These are phyloP conservation scores for Sander vitreus DNA, from an alignment of 2,113 vertebrate genomes.

Conservation along the genomic window DNA sequence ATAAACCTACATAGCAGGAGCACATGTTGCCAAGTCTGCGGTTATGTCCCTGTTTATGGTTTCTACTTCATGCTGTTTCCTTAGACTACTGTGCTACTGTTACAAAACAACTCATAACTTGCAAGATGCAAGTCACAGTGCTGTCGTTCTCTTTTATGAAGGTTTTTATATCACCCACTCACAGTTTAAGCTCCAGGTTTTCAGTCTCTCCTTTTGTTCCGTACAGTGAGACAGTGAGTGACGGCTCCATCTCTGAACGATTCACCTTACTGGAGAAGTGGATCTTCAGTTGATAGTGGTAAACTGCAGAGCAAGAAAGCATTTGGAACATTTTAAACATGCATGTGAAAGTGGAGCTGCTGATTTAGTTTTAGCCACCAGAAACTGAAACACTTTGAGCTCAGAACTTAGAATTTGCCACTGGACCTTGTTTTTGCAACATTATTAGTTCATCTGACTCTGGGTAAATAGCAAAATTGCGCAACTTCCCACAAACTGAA, in stretches of 20 bases:
- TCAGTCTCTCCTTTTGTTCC: constrained; percentile 80
- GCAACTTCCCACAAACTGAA: background rate
- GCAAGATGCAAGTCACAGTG: constrained; percentile 15
- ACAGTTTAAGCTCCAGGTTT: constrained; percentile 82
- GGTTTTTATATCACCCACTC: constrained; percentile 51
- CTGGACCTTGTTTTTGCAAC: constrained; percentile 9
- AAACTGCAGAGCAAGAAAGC: constrained; percentile 70
- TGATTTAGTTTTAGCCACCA: background rate
- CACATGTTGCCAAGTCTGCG: background rate
- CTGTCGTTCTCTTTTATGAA: constrained; percentile 8
- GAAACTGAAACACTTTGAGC: background rate
- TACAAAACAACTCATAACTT: constrained; percentile 17
- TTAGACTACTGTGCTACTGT: constrained; percentile 6
- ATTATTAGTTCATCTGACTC: background rate
- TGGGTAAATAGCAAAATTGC: background rate
- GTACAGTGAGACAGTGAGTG: constrained; percentile 77
- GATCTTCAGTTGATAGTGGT: constrained; percentile 88
- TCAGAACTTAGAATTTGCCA: background rate
- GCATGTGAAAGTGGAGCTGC: background rate
- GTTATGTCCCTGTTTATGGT: constrained; percentile 20
- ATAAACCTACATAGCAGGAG: background rate
- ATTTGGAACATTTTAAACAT: background rate
- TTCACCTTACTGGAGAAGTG: constrained; percentile 79
- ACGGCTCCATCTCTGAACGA: constrained; percentile 71
- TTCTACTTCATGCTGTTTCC: background rate